Evolutionary conservation across 2,113 vertebrate genomes (phyloP).

Genomic region (Chaenogobius annularis): DNA sequence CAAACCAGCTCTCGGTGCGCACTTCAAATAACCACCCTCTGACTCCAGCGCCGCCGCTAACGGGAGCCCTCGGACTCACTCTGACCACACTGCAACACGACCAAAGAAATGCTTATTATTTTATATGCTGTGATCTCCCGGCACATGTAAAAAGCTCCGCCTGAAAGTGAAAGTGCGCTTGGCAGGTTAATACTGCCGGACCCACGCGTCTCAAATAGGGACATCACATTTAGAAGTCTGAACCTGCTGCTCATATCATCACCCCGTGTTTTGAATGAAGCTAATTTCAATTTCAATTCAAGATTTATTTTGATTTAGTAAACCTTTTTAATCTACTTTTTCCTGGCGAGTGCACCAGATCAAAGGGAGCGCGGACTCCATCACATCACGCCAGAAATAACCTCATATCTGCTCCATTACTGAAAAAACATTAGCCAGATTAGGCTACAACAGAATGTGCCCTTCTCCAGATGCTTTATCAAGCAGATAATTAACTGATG

Average conservation of each 20-base stretch:
- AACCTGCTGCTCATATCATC: slow-evolving; percentile 38
- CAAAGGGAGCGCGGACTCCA: slow-evolving; percentile 62
- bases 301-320: slow-evolving; percentile 66
- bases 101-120: slow-evolving; percentile 73
- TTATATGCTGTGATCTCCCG: slow-evolving; percentile 67
- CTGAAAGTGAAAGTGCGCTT: slow-evolving; percentile 63
- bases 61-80: slow-evolving; percentile 65
- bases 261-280: slow-evolving; percentile 53
- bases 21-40: slow-evolving; percentile 67
- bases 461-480: slow-evolving; percentile 56
- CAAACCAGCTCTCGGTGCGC: slow-evolving; percentile 60
- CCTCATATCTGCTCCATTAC: slow-evolving; percentile 62
- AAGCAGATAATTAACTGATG: slow-evolving; percentile 61
- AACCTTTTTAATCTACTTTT: slow-evolving; percentile 70
- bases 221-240: slow-evolving; percentile 37
- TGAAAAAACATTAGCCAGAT: slow-evolving; percentile 60
- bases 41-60: slow-evolving; percentile 57
- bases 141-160: slow-evolving; percentile 60
- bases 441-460: slow-evolving; percentile 57
- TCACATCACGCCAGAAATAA: slow-evolving; percentile 67
- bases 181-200: slow-evolving; percentile 53
- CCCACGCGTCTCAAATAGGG: slow-evolving; percentile 47
- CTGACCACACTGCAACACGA: slow-evolving; percentile 71
- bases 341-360: slow-evolving; percentile 70
- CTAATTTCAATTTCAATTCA: slow-evolving; percentile 49